Evolutionary conservation across 2,797 vertebrate genomes (phyloP).

Genomic region (Xerus rutilus): DNA sequence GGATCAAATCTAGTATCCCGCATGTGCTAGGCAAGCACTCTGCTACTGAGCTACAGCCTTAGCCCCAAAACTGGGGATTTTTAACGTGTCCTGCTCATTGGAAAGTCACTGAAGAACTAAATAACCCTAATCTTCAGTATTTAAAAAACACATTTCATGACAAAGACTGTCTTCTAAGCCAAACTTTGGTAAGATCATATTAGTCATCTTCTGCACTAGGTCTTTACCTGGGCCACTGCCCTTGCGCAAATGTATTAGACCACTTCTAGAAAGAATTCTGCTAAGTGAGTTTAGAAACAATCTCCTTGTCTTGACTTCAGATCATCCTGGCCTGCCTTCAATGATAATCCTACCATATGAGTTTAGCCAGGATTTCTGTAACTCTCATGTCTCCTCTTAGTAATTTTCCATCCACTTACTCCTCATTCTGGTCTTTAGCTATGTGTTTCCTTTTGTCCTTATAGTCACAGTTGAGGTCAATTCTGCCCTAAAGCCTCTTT

Average conservation of each 20-base stretch:
- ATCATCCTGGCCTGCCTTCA: not conserved
- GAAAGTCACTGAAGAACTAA: not conserved
- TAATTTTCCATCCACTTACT: not conserved
- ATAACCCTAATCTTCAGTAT: not conserved
- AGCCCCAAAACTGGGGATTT: not conserved
- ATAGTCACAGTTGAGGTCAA: not conserved
- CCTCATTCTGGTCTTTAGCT: accelerated
- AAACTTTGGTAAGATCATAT: not conserved
- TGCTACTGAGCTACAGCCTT: too few relatives aligned
- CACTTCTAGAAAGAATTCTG: not conserved
- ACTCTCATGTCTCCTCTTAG: not conserved
- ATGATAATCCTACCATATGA: not conserved
- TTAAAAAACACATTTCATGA: not conserved
- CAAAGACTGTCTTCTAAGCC: not conserved
- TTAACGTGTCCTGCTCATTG: not conserved
- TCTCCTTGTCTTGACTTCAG: accelerated
- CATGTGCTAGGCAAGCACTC: too few relatives aligned
- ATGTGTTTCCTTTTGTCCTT: not conserved
- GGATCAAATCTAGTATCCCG: too few relatives aligned
- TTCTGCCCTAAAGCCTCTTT: not conserved
- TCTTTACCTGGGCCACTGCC: not conserved
- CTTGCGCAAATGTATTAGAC: not conserved
- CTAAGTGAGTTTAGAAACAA: not conserved
- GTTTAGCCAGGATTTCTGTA: not conserved
- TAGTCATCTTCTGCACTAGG: not conserved